These are phyloP conservation scores for Dryocosmus kuriphilus DNA, from an alignment of 2,888 invertebrate genomes.

Conservation along the genomic window DNA sequence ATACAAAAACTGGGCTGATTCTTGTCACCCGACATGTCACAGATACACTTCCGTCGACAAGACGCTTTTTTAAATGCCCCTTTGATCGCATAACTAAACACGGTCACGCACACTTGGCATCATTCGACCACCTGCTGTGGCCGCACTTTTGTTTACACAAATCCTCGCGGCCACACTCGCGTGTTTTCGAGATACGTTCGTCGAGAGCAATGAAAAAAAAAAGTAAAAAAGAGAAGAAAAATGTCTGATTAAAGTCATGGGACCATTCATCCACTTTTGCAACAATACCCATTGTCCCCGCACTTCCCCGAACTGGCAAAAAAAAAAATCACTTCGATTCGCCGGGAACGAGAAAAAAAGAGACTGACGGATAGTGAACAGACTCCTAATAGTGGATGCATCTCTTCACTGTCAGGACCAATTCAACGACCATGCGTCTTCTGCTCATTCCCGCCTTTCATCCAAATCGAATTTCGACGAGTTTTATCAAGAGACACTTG, in stretches of 20 bases:
- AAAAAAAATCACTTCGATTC: constrained; percentile 19
- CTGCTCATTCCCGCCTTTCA: constrained; percentile 15
- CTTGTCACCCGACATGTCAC: constrained; percentile 7
- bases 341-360: constrained; percentile 21
- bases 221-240: not conserved
- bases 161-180: constrained; percentile 53
- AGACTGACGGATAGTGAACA: constrained; percentile 13
- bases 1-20: constrained; percentile 8
- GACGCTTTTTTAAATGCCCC: constrained; percentile 49
- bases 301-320: constrained; percentile 36
- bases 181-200: constrained; percentile 1
- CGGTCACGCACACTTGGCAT: constrained; percentile 60
- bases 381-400: constrained; percentile 36
- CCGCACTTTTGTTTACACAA: constrained; percentile 69
- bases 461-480: not conserved
- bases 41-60: constrained; percentile 47
- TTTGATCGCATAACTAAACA: constrained; percentile 41
- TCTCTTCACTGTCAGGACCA: constrained; percentile 38
- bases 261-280: constrained; percentile 34
- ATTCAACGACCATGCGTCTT: constrained; percentile 23
- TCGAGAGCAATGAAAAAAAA: not conserved
- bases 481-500: not conserved
- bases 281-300: constrained; percentile 35
- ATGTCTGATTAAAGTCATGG: constrained; percentile 23
- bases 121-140: constrained; percentile 70